Evolutionary conservation across 2,113 vertebrate genomes (phyloP).

Genomic region (Scopus umbretta): DNA sequence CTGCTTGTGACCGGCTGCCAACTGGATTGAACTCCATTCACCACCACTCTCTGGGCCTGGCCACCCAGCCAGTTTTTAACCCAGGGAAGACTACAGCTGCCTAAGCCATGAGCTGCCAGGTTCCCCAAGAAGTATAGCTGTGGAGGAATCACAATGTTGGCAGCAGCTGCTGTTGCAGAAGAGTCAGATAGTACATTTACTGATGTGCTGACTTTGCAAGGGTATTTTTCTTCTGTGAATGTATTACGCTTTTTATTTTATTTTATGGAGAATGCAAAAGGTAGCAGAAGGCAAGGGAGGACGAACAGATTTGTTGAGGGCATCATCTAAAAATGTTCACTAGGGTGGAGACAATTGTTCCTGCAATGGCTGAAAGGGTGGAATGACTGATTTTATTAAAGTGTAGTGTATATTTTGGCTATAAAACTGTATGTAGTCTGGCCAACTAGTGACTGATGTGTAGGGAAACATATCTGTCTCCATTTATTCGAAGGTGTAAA

Average conservation of each 20-base stretch:
- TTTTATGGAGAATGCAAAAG: neutral
- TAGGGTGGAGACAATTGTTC: neutral
- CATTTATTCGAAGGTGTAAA: constrained; percentile 27
- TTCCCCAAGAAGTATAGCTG: neutral
- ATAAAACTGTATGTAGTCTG: constrained; percentile 3
- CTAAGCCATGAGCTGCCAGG: too few relatives aligned
- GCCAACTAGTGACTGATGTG: constrained; percentile 29
- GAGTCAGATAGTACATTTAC: neutral
- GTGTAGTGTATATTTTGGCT: constrained; percentile 24
- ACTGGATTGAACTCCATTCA: too few relatives aligned
- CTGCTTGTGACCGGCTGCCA: too few relatives aligned
- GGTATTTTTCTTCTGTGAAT: neutral
- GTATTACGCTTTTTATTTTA: neutral
- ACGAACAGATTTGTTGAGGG: neutral
- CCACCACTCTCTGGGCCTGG: too few relatives aligned
- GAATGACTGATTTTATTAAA: constrained; percentile 33
- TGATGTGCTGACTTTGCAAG: neutral
- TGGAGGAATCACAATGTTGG: neutral
- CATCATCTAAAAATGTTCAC: neutral
- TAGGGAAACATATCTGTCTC: constrained; percentile 31
- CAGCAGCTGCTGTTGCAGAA: neutral
- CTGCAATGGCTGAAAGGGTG: neutral
- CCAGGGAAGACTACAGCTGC: too few relatives aligned
- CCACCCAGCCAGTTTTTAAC: too few relatives aligned
- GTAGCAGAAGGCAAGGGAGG: neutral